These are phyloP conservation scores for Orgyia antiqua DNA, from an alignment of 2,888 invertebrate genomes.

Conservation along the genomic window DNA sequence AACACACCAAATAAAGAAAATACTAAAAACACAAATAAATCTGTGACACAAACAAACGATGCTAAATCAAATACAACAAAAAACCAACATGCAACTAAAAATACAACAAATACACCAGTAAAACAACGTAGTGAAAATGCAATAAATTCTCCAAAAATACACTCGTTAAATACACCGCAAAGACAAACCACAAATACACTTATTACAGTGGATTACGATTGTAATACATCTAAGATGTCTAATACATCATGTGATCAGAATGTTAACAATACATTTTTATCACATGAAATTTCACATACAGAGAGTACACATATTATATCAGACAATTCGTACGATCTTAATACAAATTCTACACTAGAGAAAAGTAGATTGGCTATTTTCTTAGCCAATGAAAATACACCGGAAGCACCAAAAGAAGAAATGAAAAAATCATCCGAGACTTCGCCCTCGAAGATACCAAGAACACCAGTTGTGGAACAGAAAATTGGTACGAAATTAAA, in stretches of 20 bases:
- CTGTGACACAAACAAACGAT: too few species aligned
- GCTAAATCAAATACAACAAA: background rate
- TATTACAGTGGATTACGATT: too few species aligned
- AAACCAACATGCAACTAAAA: background rate
- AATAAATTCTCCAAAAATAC: background rate
- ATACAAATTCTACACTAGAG: background rate
- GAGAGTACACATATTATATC: too few species aligned
- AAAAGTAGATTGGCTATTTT: background rate
- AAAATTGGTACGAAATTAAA: conserved; percentile 53
- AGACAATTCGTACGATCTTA: too few species aligned
- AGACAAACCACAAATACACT: background rate
- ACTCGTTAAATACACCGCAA: too few species aligned
- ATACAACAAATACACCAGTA: background rate
- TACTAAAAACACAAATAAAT: background rate
- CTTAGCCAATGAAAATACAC: background rate
- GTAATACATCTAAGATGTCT: background rate
- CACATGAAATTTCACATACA: too few species aligned
- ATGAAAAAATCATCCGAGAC: conserved; percentile 11
- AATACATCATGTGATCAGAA: background rate
- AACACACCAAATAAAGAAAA: background rate
- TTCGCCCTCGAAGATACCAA: conserved; percentile 20
- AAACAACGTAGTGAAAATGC: background rate
- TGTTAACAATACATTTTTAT: background rate
- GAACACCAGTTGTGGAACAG: conserved; percentile 36
- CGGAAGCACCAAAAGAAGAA: conserved; percentile 9